Evolutionary conservation across 2,888 invertebrate species (phyloP).

Genomic region (Cheilosia grossa): DNA sequence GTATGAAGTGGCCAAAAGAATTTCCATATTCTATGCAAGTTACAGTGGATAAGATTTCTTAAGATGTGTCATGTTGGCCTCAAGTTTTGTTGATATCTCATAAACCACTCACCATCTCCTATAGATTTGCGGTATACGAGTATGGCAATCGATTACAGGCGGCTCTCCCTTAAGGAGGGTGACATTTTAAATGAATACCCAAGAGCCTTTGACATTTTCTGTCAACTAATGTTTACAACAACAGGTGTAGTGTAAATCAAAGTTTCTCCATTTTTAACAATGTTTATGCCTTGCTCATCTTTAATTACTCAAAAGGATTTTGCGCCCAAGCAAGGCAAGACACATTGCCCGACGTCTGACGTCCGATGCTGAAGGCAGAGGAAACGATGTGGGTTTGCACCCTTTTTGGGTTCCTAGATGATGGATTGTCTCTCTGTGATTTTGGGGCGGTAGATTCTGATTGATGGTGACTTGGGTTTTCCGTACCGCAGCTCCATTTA

Average conservation of each 20-base stretch:
- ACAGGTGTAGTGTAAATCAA: conserved; percentile 10
- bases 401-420: neutral
- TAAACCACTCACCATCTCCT: conserved; percentile 6
- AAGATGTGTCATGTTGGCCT: neutral
- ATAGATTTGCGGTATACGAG: neutral
- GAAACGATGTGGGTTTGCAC: neutral
- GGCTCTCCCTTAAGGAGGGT: neutral
- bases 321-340: too few species aligned
- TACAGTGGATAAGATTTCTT: neutral
- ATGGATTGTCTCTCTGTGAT: conserved; percentile 1
- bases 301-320: neutral
- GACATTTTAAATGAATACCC: conserved; percentile 30
- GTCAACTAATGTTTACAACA: neutral
- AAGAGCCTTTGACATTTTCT: neutral
- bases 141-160: conserved; percentile 28
- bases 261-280: neutral
- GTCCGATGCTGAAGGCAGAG: neutral
- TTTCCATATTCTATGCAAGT: conserved; percentile 2
- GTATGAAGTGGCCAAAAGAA: neutral
- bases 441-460: neutral
- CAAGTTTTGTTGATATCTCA: conserved; percentile 5
- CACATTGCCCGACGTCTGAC: too few species aligned
- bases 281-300: neutral
- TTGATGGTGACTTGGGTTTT: neutral
- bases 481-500: too few species aligned